Base-by-base conservation (phyloP, 1,140 invertebrate genomes). In the Drosophila fuyamai region DNA sequence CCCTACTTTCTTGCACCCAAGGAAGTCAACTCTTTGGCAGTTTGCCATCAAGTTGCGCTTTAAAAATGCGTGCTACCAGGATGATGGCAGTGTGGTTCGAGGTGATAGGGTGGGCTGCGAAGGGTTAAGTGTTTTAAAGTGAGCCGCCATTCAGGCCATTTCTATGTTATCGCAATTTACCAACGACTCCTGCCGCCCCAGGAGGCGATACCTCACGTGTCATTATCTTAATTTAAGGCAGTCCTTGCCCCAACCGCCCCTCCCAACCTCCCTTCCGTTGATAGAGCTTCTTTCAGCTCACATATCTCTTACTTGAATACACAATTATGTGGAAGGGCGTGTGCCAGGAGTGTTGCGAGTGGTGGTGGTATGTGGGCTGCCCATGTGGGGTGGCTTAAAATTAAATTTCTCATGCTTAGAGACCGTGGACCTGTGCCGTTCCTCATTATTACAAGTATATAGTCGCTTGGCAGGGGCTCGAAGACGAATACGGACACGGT, bases 231-330 rank as follows among this genome's bases (percentile, higher is more conserved):
- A 86, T 86, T 88, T 88, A 76, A 86, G 71, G 59, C 83, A 76
- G 56, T 46, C 60, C 65, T 29, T 58, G 66, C 58, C 4, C 41
- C 43, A 44, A 27, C 14, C 12, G 9, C 12, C 38, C 7, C 18
- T n/a, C 4, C 47, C 68, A 10, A 10, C 47, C 5, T 13, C 7
- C 48, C 48, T 2, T 27, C 43, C 9, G 23, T 36, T 58, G 65
- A 86, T 88, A 58, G 79, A 86, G 83, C 70, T 88, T 75, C 82
- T 86, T 88, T 86, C 59, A 82, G 59, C 48, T 86, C 50, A 59
- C 83, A 86, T 86, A 86, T 86, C 83, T 86, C 71, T 79, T 88
- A 83, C 83, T 88, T 86, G 83, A 88, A 88, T 79, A 88, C 83
- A 86, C 83, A 86, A 86, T 86, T 86, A 82, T 76, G 82, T 67